Conservation (phyloP, 2,888 invertebrate genomes). For the Polydrusus pterygomalis region DNA sequence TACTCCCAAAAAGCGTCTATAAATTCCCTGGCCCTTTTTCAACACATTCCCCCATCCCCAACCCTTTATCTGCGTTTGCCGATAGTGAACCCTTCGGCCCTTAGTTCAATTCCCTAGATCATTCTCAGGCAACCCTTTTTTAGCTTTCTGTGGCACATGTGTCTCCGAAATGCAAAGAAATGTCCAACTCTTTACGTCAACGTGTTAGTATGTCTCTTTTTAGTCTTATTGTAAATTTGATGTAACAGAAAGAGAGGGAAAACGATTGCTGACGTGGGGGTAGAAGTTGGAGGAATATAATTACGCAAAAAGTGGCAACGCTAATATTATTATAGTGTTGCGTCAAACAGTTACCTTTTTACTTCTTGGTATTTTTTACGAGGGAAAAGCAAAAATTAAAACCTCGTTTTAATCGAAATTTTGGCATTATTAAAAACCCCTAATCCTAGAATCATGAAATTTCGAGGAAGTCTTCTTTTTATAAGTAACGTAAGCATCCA, state of each 20-base stretch:
- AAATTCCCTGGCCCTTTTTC: constrained; percentile 66
- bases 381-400: not conserved
- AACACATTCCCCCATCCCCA: constrained; percentile 56
- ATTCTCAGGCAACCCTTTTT: constrained; percentile 69
- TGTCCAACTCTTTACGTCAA: not conserved
- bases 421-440: too few species aligned
- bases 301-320: constrained; percentile 10
- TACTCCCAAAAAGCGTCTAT: constrained; percentile 67
- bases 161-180: constrained; percentile 49
- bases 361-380: not conserved
- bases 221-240: not conserved
- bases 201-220: not conserved
- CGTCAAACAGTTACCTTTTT: not conserved
- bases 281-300: not conserved
- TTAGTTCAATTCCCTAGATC: constrained; percentile 69
- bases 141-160: constrained; percentile 53
- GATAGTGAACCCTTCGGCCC: constrained; percentile 61
- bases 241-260: not conserved
- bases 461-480: too few species aligned
- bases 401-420: too few species aligned
- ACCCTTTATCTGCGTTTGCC: constrained; percentile 55
- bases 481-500: too few species aligned
- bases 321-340: constrained; percentile 6
- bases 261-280: not conserved
- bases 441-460: too few species aligned